Evolutionary conservation across 2,113 vertebrate species (phyloP).

Genomic region (Chaetodon auriga): DNA sequence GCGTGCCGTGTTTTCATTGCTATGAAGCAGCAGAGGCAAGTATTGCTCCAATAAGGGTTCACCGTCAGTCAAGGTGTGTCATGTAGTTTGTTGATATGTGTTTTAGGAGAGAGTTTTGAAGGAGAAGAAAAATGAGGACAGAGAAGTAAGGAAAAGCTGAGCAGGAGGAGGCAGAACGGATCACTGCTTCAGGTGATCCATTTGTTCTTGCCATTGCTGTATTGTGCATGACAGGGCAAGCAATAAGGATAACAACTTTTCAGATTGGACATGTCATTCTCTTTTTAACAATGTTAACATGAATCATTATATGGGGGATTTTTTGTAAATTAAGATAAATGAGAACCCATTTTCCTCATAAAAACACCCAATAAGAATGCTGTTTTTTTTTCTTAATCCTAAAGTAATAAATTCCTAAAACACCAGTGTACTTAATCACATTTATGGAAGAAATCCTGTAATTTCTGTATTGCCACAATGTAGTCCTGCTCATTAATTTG

Average conservation of each 20-base stretch:
- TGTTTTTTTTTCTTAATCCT: not conserved
- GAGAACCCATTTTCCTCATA: too few species aligned
- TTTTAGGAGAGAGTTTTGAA: not conserved
- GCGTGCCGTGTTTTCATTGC: not conserved
- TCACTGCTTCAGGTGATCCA: not conserved
- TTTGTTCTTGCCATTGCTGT: too few species aligned
- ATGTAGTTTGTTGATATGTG: not conserved
- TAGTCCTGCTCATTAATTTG: not conserved
- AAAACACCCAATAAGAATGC: too few species aligned
- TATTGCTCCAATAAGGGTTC: not conserved
- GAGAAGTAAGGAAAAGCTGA: not conserved
- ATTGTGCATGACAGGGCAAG: too few species aligned
- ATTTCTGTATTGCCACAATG: not conserved
- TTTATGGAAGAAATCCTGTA: not conserved
- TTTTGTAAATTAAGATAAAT: too few species aligned
- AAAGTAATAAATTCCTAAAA: not conserved
- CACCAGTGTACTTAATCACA: too few species aligned
- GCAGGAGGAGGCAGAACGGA: not conserved
- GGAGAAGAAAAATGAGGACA: not conserved
- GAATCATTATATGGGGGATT: too few species aligned
- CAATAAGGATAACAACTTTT: too few species aligned
- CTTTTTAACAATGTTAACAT: too few species aligned
- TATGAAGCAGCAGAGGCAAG: not conserved
- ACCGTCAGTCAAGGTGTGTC: not conserved
- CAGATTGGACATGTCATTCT: too few species aligned